Conservation (phyloP, 2,888 invertebrate genomes). For the Pherbina coryleti region DNA sequence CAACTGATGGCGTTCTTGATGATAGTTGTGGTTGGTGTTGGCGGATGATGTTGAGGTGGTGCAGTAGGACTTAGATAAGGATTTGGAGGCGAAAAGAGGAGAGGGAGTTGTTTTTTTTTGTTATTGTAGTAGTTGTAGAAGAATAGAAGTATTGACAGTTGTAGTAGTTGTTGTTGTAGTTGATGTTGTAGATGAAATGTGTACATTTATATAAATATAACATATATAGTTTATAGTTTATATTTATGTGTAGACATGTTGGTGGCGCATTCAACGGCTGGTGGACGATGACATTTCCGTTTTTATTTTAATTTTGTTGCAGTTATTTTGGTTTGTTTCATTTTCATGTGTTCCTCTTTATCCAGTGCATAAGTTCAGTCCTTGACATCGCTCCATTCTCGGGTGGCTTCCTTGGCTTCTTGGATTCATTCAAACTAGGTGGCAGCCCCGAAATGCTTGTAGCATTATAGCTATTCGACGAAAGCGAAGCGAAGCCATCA, state of each 20-base stretch:
- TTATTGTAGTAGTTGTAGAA: conserved; percentile 28
- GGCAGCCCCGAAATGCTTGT: conserved; percentile 55
- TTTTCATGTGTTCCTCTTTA: conserved; percentile 36
- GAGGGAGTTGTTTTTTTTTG: conserved; percentile 13
- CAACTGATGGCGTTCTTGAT: conserved; percentile 36
- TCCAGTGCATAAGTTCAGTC: conserved; percentile 6
- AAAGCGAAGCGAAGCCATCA: conserved; percentile 39
- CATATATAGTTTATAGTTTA: not conserved
- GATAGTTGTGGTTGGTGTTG: conserved; percentile 35
- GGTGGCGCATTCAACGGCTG: not conserved
- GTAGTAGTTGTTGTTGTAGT: conserved; percentile 42
- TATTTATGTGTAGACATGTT: conserved; percentile 4
- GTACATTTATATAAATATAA: conserved; percentile 31
- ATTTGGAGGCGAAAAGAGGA: conserved; percentile 15
- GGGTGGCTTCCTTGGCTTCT: conserved; percentile 17
- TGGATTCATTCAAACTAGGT: conserved; percentile 54
- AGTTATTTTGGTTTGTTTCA: conserved; percentile 25
- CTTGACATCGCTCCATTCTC: not conserved
- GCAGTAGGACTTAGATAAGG: conserved; percentile 15
- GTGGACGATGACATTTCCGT: conserved; percentile 23
- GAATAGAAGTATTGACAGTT: conserved; percentile 33
- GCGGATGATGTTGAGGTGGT: conserved; percentile 32
- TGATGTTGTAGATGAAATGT: conserved; percentile 18
- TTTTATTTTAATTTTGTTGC: conserved; percentile 27
- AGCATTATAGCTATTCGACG: conserved; percentile 52